Evolutionary conservation across 2,888 invertebrate species (phyloP).

Genomic region (Zaprionus lineosus): DNA sequence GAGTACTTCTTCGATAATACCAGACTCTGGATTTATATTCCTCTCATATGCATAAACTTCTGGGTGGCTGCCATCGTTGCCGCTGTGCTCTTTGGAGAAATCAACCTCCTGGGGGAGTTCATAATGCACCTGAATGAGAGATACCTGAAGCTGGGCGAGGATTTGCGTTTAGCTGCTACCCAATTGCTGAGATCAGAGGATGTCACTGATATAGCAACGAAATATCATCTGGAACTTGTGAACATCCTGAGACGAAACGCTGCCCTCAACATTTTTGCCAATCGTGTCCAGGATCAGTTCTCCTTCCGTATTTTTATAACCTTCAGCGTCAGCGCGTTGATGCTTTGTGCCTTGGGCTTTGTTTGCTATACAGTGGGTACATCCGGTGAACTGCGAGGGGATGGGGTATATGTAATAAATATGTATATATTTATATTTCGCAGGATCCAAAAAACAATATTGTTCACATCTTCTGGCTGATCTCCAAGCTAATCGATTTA

Average conservation of each 20-base stretch:
- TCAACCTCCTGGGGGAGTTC: slow-evolving; percentile 66
- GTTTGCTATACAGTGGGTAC: slow-evolving; percentile 61
- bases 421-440: background rate
- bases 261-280: slow-evolving; percentile 65
- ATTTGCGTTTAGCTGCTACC: slow-evolving; percentile 36
- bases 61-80: slow-evolving; percentile 59
- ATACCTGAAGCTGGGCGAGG: slow-evolving; percentile 61
- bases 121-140: slow-evolving; percentile 74
- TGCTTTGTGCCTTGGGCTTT: slow-evolving; percentile 69
- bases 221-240: slow-evolving; percentile 50
- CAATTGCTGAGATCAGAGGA: slow-evolving; percentile 4
- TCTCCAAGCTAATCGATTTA: slow-evolving; percentile 61
- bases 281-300: slow-evolving; percentile 57
- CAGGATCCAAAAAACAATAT: slow-evolving; percentile 53
- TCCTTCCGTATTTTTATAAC: slow-evolving; percentile 73
- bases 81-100: slow-evolving; percentile 58
- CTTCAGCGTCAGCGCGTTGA: slow-evolving; percentile 62
- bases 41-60: slow-evolving; percentile 41
- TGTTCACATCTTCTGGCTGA: slow-evolving; percentile 56
- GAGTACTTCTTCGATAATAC: slow-evolving; percentile 61
- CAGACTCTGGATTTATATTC: slow-evolving; percentile 41
- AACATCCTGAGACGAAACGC: slow-evolving; percentile 54
- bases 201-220: slow-evolving; percentile 23
- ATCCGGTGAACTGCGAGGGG: background rate
- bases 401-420: too few relatives aligned